phyloP scores from a whole-genome alignment of 1,140 invertebrate genomes.

The Megathymus violae region DNA sequence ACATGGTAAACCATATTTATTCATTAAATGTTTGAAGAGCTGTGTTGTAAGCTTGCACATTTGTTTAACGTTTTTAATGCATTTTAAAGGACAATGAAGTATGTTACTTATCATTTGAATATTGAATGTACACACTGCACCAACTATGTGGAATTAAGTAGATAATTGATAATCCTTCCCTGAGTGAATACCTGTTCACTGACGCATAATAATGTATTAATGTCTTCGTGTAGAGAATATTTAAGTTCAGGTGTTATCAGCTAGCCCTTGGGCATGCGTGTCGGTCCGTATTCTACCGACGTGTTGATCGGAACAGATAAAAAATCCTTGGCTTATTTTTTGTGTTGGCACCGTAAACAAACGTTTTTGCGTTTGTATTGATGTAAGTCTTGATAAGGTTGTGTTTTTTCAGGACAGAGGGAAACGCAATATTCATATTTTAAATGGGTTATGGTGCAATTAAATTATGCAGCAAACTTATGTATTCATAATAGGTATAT shows the following conservation, averaged over 20 bases:
- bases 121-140: not conserved
- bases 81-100: constrained; percentile 25
- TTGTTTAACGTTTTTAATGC: constrained; percentile 24
- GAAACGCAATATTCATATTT: not conserved
- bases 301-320: constrained; percentile 22
- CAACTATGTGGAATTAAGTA: constrained; percentile 24
- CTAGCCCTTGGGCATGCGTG: constrained; percentile 13
- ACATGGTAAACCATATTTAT: constrained; percentile 22
- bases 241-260: constrained; percentile 30
- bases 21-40: constrained; percentile 27
- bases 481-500: no score
- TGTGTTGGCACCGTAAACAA: not conserved
- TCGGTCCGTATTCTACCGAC: constrained; percentile 8
- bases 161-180: constrained; percentile 32
- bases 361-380: constrained; percentile 6
- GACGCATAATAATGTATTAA: constrained; percentile 34
- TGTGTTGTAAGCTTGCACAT: constrained; percentile 14
- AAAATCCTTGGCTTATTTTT: constrained; percentile 14
- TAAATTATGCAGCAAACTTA: no score
- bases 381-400: constrained; percentile 1
- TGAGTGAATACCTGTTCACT: constrained; percentile 27
- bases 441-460: no score
- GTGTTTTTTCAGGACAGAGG: not conserved
- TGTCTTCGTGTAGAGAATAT: constrained; percentile 20
- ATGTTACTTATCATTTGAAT: constrained; percentile 23